Base-by-base conservation (phyloP, 1,140 invertebrate genomes). In the Stegodyphus dumicola region DNA sequence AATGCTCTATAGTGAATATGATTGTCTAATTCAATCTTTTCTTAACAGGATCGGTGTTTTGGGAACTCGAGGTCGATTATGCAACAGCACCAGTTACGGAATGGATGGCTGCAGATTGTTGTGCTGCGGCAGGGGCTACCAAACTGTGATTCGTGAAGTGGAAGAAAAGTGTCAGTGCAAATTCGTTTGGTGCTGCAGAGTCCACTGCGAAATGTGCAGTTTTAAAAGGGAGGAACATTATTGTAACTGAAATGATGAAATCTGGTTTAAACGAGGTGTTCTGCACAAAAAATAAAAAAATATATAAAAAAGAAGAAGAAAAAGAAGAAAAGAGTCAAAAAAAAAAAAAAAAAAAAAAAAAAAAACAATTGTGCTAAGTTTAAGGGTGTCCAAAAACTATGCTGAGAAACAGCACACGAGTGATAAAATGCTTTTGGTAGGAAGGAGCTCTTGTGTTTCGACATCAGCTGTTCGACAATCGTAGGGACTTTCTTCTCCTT, bases 131-230 rank as follows among this genome's bases (percentile, higher is more conserved):
- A 91, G 96, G 71, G 95, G 96, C 13, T 95, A 94, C 91, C 92
- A 93, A 84, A 93, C 94, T 85, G 92, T 92, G 71, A 92, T 93
- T 56, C 92, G 95, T 65, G 93, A 93, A 88, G 94, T 95, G 88
- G 93, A 94, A 90, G 93, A 95, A 88, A 95, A 96, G 88, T 99
- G 97, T 91, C 93, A 95, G 88, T 99, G 97, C 91, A 95, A 95
- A 89, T 99, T 99, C 91, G 94, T 94, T 89, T 99, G 96, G 95
- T 99, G 97, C 91, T 99, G 97, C 91, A 94, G 97, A 91, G 97
- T 98, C 64, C 94, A 94, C 83, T 99, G 97, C 91, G 93, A 97
- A 88, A 95, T 93, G 81, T 99, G 97, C 91, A 87, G 79, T 11
- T 87, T 77, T 54, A 81, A 83, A 64, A 69, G 73, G 60, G 86